Evolutionary conservation across 2,113 vertebrate genomes (phyloP).

Genomic region (Odontophorus gujanensis): DNA sequence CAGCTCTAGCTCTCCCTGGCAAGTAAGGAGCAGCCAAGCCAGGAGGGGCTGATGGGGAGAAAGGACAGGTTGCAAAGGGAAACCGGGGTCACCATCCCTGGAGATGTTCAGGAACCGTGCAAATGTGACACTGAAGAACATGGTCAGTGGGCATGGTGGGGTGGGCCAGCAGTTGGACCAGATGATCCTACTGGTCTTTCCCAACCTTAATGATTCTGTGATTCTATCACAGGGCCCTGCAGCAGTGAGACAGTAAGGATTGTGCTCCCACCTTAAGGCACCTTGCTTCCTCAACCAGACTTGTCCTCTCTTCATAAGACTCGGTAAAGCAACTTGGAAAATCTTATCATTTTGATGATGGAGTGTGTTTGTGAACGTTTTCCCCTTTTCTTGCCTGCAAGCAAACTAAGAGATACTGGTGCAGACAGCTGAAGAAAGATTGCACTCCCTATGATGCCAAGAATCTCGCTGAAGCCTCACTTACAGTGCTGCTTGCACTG

Average conservation of each 20-base stretch:
- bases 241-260: fast-evolving
- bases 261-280: neutral
- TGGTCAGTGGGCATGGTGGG: no score
- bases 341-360: neutral
- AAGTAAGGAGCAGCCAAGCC: neutral
- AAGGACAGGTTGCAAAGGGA: no score
- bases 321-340: neutral
- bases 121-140: no score
- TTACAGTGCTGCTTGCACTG: neutral
- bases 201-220: no score
- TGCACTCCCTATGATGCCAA: neutral
- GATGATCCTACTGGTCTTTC: no score
- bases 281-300: neutral
- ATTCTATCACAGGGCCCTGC: neutral
- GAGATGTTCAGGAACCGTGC: no score
- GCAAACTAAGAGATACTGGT: neutral
- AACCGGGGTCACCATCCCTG: no score
- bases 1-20: neutral
- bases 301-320: neutral
- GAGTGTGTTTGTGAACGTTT: neutral
- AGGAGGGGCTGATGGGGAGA: neutral
- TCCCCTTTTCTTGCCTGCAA: neutral
- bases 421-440: neutral
- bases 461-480: neutral
- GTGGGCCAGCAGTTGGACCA: no score